phyloP scores from a whole-genome alignment of 2,113 vertebrate species.

The Ochotona princeps region DNA sequence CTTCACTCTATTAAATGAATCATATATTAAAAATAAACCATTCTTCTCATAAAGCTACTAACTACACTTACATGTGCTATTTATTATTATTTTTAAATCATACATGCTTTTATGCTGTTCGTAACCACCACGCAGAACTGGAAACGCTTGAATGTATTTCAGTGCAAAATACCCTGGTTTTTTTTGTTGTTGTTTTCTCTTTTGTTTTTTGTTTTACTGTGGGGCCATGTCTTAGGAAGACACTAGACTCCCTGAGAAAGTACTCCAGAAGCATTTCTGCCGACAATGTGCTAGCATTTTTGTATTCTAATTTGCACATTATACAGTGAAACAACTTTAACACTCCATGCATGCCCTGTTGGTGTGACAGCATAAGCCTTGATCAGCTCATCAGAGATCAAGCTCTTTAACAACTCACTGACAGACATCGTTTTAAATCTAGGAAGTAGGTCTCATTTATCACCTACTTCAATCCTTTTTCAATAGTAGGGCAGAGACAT shows the following conservation, averaged over 20 bases:
- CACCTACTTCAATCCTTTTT: constrained; percentile 78
- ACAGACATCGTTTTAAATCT: constrained; percentile 78
- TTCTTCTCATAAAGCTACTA: constrained; percentile 58
- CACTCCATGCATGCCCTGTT: constrained; percentile 71
- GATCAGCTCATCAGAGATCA: constrained; percentile 86
- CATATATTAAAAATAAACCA: constrained; percentile 72
- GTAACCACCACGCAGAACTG: constrained; percentile 2
- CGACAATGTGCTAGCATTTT: constrained; percentile 70
- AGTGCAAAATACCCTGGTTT: not conserved
- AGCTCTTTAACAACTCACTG: constrained; percentile 83
- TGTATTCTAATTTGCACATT: constrained; percentile 80
- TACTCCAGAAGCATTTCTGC: constrained; percentile 76
- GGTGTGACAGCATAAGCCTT: constrained; percentile 78
- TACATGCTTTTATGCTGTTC: constrained; percentile 47
- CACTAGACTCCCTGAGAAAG: not conserved
- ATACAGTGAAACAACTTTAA: constrained; percentile 79
- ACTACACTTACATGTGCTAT: constrained; percentile 7
- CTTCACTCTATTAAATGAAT: constrained; percentile 53
- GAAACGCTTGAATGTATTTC: constrained; percentile 55
- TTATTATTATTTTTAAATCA: not conserved
- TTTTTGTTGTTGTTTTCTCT: too few relatives aligned
- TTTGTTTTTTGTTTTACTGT: not conserved
- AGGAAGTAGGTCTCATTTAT: constrained; percentile 84
- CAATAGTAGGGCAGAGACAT: constrained; percentile 66
- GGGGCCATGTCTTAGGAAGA: constrained; percentile 62